A percentile compares a stretch with the other conserved stretches of the same genome.
Evolutionary conservation across 2,888 invertebrate genomes (phyloP).

Genomic region (Aphrophora alni): DNA sequence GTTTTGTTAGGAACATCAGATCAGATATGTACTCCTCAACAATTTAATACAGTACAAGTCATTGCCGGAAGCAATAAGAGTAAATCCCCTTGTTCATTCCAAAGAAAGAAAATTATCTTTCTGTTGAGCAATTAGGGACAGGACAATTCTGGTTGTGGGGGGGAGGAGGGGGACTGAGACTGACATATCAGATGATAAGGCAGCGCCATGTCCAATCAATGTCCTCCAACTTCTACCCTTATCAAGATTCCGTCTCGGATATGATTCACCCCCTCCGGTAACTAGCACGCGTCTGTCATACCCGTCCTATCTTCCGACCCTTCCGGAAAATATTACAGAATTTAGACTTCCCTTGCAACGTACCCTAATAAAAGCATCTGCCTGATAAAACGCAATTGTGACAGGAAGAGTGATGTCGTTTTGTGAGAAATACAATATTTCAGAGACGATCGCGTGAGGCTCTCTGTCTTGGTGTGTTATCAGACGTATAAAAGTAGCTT

Average conservation of each 20-base stretch:
- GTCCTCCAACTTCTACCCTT: not conserved
- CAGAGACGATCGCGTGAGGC: not conserved
- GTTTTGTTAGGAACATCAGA: too few species aligned
- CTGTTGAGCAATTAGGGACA: not conserved
- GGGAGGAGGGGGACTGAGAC: not conserved
- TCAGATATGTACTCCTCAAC: not conserved
- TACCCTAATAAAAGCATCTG: not conserved
- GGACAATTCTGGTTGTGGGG: not conserved
- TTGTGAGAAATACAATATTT: not conserved
- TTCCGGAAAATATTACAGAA: slow-evolving; percentile 6
- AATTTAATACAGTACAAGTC: not conserved
- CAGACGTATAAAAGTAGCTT: too few species aligned
- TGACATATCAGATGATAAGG: slow-evolving; percentile 6
- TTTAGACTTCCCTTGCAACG: not conserved
- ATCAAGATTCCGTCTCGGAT: not conserved
- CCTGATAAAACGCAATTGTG: not conserved
- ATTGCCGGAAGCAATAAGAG: not conserved
- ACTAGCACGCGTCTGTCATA: not conserved
- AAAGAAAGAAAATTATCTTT: not conserved
- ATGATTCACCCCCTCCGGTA: slow-evolving; percentile 5
- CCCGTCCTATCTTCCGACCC: not conserved
- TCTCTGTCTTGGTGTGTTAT: too few species aligned
- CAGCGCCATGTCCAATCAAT: slow-evolving; percentile 1
- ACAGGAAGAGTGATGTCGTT: not conserved
- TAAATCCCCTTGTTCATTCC: not conserved